phyloP scores from a whole-genome alignment of 2,888 invertebrate species.

The Cosmia pyralina region DNA sequence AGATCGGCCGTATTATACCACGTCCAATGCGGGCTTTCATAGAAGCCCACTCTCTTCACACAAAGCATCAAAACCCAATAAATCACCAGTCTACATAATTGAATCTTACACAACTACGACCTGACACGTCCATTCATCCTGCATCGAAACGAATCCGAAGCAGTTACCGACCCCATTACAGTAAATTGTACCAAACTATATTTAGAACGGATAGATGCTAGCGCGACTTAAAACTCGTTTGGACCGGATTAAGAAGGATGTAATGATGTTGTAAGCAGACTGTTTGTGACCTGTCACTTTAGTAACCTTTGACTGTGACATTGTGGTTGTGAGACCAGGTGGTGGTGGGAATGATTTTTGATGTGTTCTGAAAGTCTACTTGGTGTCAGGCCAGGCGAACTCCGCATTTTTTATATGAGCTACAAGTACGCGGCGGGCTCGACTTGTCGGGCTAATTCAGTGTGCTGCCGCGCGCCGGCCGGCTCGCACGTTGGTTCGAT shows the following conservation, averaged over 20 bases:
- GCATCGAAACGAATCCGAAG: conserved; percentile 43
- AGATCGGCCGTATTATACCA: not conserved
- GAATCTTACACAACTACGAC: conserved; percentile 46
- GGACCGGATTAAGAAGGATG: conserved; percentile 55
- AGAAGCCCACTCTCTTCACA: conserved; percentile 13
- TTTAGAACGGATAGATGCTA: conserved; percentile 63
- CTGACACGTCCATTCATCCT: conserved; percentile 50
- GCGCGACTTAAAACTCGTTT: conserved; percentile 34
- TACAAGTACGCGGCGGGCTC: too few relatives aligned
- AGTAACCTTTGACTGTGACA: conserved; percentile 37
- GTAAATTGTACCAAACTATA: conserved; percentile 67
- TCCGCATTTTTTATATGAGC: too few relatives aligned
- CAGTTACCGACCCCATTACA: conserved; percentile 64
- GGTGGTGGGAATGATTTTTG: too few relatives aligned
- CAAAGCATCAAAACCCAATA: conserved; percentile 30
- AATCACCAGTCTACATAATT: conserved; percentile 28
- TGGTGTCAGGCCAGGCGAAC: too few relatives aligned
- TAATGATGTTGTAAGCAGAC: conserved; percentile 33
- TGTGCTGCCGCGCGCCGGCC: too few relatives aligned
- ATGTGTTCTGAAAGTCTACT: not conserved
- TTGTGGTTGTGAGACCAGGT: not conserved
- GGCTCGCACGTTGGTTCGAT: too few relatives aligned
- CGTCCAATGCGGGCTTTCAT: not conserved
- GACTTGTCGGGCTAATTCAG: too few relatives aligned
- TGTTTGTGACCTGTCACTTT: conserved; percentile 34